Conservation (phyloP, 2,888 invertebrate genomes). For the Idaea dimidiata region DNA sequence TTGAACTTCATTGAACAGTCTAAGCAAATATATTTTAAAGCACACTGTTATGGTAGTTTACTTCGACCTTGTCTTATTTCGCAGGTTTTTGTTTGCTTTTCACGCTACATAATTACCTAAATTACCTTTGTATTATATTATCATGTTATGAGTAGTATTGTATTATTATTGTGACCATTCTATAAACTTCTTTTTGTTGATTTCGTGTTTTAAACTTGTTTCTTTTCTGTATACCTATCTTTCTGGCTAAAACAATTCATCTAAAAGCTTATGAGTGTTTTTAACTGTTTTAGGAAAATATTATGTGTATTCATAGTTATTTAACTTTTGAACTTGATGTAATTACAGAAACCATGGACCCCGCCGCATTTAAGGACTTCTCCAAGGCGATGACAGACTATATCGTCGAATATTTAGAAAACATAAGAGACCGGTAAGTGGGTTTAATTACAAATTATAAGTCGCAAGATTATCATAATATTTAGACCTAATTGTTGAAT, state of each 20-base stretch:
- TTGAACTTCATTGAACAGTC: not conserved
- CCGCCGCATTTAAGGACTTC: constrained; percentile 90
- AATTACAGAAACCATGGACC: constrained; percentile 85
- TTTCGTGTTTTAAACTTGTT: too few species aligned
- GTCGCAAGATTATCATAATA: constrained; percentile 2
- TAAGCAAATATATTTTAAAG: not conserved
- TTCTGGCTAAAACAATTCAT: too few species aligned
- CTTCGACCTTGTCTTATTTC: not conserved
- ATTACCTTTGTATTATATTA: not conserved
- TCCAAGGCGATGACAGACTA: constrained; percentile 97
- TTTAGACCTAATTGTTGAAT: constrained; percentile 11
- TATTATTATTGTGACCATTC: too few species aligned
- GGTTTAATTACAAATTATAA: constrained; percentile 18
- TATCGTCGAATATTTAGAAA: constrained; percentile 95
- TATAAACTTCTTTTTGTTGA: too few species aligned
- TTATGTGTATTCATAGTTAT: too few species aligned
- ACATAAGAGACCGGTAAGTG: constrained; percentile 96
- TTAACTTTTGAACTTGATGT: constrained; percentile 11
- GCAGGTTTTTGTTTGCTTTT: constrained; percentile 6
- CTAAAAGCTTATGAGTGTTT: not conserved
- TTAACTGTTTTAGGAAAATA: not conserved
- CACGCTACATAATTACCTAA: not conserved
- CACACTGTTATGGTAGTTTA: not conserved
- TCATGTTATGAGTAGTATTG: too few species aligned
- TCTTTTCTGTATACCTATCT: too few species aligned